These are phyloP conservation scores for Diadema setosum DNA, from an alignment of 35 echinoderm and acorn worm genomes.

Conservation along the genomic window DNA sequence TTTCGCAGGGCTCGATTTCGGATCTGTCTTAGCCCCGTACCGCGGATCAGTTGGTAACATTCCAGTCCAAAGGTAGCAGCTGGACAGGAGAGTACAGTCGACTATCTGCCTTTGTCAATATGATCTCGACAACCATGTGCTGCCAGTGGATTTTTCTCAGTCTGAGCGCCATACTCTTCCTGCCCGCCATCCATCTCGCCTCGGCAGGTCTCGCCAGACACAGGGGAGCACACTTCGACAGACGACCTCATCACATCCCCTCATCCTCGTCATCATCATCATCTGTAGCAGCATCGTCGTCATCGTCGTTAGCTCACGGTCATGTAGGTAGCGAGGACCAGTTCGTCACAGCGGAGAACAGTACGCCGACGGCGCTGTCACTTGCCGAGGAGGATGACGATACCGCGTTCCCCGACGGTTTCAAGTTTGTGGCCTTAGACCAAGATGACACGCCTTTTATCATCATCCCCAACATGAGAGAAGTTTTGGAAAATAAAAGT, in stretches of 20 bases:
- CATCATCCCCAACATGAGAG: slow-evolving; percentile 7
- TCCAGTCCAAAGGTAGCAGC: too few species aligned
- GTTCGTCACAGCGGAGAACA: not conserved
- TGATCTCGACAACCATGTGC: not conserved
- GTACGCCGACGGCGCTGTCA: not conserved
- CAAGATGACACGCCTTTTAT: not conserved
- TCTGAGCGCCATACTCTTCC: not conserved
- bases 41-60: too few species aligned
- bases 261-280: not conserved
- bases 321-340: not conserved
- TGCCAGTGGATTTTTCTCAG: not conserved
- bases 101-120: too few species aligned
- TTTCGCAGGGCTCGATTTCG: too few species aligned
- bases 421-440: not conserved
- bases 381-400: not conserved
- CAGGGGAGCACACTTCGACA: not conserved
- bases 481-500: slow-evolving; percentile 2
- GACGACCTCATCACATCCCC: not conserved
- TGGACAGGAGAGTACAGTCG: too few species aligned
- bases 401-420: not conserved
- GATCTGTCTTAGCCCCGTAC: too few species aligned
- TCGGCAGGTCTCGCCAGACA: not conserved
- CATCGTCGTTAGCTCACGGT: not conserved
- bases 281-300: not conserved
- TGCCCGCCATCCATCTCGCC: not conserved